phyloP scores from a whole-genome alignment of 1,140 invertebrate species.

The Lepidostoma basale region DNA sequence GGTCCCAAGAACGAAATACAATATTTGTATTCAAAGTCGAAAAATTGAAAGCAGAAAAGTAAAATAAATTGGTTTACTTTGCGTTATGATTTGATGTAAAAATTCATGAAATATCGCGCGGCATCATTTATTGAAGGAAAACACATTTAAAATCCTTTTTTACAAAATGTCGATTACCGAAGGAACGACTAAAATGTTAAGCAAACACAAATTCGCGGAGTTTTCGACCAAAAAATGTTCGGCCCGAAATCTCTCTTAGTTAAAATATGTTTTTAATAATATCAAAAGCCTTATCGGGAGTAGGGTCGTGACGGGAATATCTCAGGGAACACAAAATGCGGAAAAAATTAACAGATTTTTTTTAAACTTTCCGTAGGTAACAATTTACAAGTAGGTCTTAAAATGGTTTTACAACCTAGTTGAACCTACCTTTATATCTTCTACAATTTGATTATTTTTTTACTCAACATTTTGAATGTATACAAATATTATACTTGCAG shows the following conservation, averaged over 20 bases:
- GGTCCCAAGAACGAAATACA: too few species aligned
- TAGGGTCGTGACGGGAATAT: constrained; percentile 7
- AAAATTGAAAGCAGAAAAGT: neutral
- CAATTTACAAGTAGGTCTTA: too few species aligned
- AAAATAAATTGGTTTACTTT: neutral
- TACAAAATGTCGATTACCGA: constrained; percentile 18
- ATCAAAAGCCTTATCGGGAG: constrained; percentile 14
- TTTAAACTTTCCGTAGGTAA: too few species aligned
- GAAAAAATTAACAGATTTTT: constrained; percentile 13
- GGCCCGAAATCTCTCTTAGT: neutral
- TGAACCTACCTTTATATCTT: too few species aligned
- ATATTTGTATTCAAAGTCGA: neutral
- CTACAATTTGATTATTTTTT: too few species aligned
- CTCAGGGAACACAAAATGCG: neutral
- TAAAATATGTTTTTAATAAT: constrained; percentile 19
- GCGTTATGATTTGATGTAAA: constrained; percentile 3
- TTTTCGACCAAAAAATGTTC: neutral
- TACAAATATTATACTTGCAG: too few species aligned
- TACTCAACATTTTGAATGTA: too few species aligned
- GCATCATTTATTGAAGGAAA: constrained; percentile 8
- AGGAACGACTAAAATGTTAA: constrained; percentile 11
- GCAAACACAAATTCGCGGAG: constrained; percentile 12
- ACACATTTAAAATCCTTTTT: constrained; percentile 27
- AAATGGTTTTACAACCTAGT: too few species aligned
- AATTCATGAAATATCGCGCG: neutral